Base-by-base conservation (phyloP, 2,113 vertebrate species). In the Scolopax mira region DNA sequence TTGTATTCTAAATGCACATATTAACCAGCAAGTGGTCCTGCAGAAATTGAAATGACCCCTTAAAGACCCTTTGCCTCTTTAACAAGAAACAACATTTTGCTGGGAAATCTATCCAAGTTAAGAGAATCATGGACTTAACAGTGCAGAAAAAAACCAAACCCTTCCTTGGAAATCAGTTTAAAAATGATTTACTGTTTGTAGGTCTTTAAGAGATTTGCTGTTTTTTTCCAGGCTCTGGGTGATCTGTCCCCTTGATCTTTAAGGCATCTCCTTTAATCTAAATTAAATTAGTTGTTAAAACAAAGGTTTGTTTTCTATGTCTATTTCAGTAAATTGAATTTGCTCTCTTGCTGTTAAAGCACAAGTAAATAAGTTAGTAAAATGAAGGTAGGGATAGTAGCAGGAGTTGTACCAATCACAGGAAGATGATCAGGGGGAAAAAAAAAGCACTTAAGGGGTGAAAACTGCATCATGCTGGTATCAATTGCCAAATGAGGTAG, bases 241-340 rank as follows among this genome's bases (percentile, higher is more conserved):
- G 42, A 85, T 73, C 19, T 44, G 24, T 89, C 15, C 35, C n/a
- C 28, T 73, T 77, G 67, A 81, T 60, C 30, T 78, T 90, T 80
- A 48, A 81, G 42, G 19, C 0, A 6, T 37, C 41, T n/a, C 48
- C 48, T 93, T 44, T 88, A 93, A 35, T n/a, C 27, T 65, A 46
- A 69, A 88, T 85, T 44, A 79, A 89, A 82, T 89, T 85, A 77
- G 25, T 23, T 87, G 55, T 52, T 79, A 83, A 92, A 85, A 54
- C 35, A 86, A 92, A 44, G 18, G 6, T 72, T 89, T 87, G 8
- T 79, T 95, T 82, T 44, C 44, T 49, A 30, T n/a, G 5, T 71
- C 52, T 91, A 28, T 74, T 74, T 69, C 44, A 35, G 14, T 44
- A 94, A 96, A 93, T 52, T 42, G 33, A 75, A 87, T 94, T 95